Evolutionary conservation across 23 tunicate genomes (phyloP).

Genomic region (Halocynthia aurantium): DNA sequence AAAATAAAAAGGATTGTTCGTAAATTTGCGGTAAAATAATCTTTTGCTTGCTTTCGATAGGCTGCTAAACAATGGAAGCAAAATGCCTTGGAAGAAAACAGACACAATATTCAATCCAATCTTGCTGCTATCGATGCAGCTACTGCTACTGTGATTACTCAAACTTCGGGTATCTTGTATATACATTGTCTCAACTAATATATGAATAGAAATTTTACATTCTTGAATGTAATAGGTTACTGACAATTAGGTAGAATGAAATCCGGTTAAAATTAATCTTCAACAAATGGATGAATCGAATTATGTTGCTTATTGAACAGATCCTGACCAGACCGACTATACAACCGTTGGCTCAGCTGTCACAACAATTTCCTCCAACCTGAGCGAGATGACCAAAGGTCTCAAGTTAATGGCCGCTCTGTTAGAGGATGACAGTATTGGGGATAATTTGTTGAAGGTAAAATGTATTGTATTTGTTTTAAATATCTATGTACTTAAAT

Average conservation of each 20-base stretch:
- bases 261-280: no score
- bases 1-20: no score
- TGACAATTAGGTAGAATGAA: no score
- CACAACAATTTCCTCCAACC: slow-evolving; percentile 84
- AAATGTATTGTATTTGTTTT: background rate
- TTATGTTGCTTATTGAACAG: background rate
- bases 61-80: slow-evolving; percentile 86
- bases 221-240: background rate
- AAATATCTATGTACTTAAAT: background rate
- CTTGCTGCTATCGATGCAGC: slow-evolving; percentile 98
- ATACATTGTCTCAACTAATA: background rate
- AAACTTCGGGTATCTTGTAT: slow-evolving; percentile 64
- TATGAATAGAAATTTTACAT: background rate
- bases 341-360: slow-evolving; percentile 95
- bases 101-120: slow-evolving; percentile 94
- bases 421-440: slow-evolving; percentile 65
- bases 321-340: slow-evolving; percentile 68
- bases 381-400: slow-evolving; percentile 77
- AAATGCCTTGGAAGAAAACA: slow-evolving; percentile 81
- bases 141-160: slow-evolving; percentile 88
- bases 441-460: slow-evolving; percentile 75
- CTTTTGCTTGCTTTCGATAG: slow-evolving; percentile 9
- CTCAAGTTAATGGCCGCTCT: slow-evolving; percentile 90
- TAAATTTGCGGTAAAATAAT: no score
- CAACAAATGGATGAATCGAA: background rate